Evolutionary conservation across 2,113 vertebrate species (phyloP).

Genomic region (Loxodonta africana): DNA sequence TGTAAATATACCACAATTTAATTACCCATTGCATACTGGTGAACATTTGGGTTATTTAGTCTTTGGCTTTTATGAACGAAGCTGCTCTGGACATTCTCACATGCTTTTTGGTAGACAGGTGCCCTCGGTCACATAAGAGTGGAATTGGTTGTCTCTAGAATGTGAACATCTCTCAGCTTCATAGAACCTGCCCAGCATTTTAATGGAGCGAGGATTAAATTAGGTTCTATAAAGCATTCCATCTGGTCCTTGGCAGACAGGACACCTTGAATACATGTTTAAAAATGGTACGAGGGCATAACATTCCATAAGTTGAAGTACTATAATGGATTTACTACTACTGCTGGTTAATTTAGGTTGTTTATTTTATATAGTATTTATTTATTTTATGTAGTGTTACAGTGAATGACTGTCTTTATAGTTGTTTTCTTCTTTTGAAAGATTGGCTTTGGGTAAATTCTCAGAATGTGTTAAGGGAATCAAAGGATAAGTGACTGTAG

Average conservation of each 20-base stretch:
- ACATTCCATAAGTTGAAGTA: not conserved
- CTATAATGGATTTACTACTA: not conserved
- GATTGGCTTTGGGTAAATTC: not conserved
- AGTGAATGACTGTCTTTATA: not conserved
- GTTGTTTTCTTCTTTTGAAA: not conserved
- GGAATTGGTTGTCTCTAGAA: not conserved
- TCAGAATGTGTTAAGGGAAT: not conserved
- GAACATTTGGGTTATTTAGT: not conserved
- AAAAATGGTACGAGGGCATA: not conserved
- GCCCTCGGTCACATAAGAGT: not conserved
- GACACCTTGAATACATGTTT: not conserved
- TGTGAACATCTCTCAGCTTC: not conserved
- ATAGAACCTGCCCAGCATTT: not conserved
- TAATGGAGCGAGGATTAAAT: not conserved
- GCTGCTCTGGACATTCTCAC: not conserved
- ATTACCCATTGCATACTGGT: not conserved
- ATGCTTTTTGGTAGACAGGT: not conserved
- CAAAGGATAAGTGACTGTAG: not conserved
- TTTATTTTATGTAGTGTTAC: not conserved
- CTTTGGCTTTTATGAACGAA: conserved; percentile 35
- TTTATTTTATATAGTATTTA: not conserved
- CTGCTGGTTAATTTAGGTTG: not conserved
- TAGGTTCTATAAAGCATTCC: not conserved
- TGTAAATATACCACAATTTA: not conserved
- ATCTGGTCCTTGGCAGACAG: not conserved